Evolutionary conservation across 2,888 invertebrate genomes (phyloP).

Genomic region (Agrypnus murinus): DNA sequence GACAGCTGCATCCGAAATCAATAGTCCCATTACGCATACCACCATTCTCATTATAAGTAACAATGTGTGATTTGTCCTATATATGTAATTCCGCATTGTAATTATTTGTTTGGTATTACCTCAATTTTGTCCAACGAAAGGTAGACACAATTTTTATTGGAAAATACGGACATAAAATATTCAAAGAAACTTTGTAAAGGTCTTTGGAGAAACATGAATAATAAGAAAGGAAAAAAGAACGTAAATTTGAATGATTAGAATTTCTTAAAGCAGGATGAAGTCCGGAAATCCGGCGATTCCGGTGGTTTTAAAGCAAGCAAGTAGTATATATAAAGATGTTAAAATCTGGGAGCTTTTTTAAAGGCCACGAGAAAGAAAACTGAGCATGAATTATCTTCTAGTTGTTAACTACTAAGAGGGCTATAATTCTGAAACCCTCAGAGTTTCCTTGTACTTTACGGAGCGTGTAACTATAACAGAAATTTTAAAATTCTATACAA

Average conservation of each 20-base stretch:
- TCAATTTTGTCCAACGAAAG: too few species aligned
- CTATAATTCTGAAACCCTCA: conserved; percentile 2
- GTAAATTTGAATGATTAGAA: conserved; percentile 18
- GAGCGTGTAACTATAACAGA: not conserved
- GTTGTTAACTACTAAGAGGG: not conserved
- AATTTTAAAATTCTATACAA: conserved; percentile 16
- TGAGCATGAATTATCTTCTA: conserved; percentile 6
- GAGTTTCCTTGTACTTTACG: not conserved
- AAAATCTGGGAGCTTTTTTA: conserved; percentile 11
- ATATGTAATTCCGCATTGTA: too few species aligned
- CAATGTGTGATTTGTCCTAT: too few species aligned
- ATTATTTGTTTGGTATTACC: too few species aligned
- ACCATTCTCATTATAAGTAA: too few species aligned
- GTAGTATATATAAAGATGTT: conserved; percentile 3
- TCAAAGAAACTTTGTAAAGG: not conserved
- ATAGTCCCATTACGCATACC: too few species aligned
- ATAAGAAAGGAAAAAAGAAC: conserved; percentile 12
- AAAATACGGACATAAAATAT: too few species aligned
- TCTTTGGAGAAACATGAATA: conserved; percentile 8
- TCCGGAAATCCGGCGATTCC: conserved; percentile 19
- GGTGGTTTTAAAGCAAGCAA: conserved; percentile 7
- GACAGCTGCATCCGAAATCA: too few species aligned
- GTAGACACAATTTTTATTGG: too few species aligned
- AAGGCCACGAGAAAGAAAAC: not conserved
- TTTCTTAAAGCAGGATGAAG: conserved; percentile 12